Conservation (phyloP, 2,797 vertebrate species). For the Mastacembelus armatus region DNA sequence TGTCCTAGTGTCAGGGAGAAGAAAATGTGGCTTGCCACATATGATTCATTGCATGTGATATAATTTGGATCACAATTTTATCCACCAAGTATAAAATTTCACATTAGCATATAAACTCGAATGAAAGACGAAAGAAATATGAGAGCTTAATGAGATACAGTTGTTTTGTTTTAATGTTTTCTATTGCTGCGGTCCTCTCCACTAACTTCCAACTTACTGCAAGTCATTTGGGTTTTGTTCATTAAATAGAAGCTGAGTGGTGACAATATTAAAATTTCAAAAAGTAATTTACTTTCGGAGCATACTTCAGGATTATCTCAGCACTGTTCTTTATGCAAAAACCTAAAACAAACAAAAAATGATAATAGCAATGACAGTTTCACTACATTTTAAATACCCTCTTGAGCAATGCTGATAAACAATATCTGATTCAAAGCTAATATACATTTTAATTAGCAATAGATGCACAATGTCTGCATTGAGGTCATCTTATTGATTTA, state of each 20-base stretch:
- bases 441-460: conserved; percentile 71
- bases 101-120: not conserved
- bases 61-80: conserved; percentile 8
- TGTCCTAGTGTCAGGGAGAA: not conserved
- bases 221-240: not conserved
- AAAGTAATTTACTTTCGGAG: not conserved
- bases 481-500: conserved; percentile 74
- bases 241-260: not conserved
- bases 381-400: conserved; percentile 42
- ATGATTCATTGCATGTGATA: conserved; percentile 15
- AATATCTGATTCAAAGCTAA: conserved; percentile 63
- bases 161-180: too few relatives aligned
- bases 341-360: conserved; percentile 30
- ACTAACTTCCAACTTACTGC: not conserved
- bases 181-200: not conserved
- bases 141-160: not conserved
- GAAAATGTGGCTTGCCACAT: not conserved
- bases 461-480: conserved; percentile 52
- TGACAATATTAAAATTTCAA: not conserved
- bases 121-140: not conserved
- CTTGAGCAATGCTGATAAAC: conserved; percentile 61
- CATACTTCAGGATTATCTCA: not conserved
- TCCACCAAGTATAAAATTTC: too few relatives aligned
- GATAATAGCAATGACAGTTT: conserved; percentile 2
- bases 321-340: conserved; percentile 5